Percentiles rank a stretch among this genome's conserved stretches.
Evolutionary conservation across 1,140 invertebrate species (phyloP).

Genomic region (Colletes latitarsis): DNA sequence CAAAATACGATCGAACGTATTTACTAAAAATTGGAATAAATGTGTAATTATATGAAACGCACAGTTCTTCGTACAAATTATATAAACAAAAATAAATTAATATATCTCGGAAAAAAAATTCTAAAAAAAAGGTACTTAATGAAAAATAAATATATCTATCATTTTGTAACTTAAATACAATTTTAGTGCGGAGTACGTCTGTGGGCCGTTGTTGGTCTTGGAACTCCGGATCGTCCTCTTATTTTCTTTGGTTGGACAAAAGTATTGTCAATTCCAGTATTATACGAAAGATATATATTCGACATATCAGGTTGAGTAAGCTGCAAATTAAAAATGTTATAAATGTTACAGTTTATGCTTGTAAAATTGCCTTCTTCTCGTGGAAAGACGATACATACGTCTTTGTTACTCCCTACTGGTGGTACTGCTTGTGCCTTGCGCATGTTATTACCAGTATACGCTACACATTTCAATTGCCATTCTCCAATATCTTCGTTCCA

Average conservation of each 20-base stretch:
- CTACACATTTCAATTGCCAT: slow-evolving; percentile 98
- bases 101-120: slow-evolving; percentile 22
- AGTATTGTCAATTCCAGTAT: slow-evolving; percentile 70
- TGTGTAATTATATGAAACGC: slow-evolving; percentile 19
- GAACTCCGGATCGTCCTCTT: slow-evolving; percentile 75
- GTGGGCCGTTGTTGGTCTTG: slow-evolving; percentile 77
- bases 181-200: slow-evolving; percentile 72
- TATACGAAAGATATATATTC: slow-evolving; percentile 79
- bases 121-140: slow-evolving; percentile 49
- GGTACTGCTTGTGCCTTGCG: slow-evolving; percentile 83
- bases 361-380: no score
- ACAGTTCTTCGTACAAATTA: background rate
- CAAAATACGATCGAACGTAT: background rate
- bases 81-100: slow-evolving; percentile 43
- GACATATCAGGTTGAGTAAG: slow-evolving; percentile 77
- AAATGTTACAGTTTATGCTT: slow-evolving; percentile 3
- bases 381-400: slow-evolving; percentile 72
- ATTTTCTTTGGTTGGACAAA: slow-evolving; percentile 73
- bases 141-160: slow-evolving; percentile 51
- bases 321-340: slow-evolving; percentile 58
- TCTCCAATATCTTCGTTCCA: slow-evolving; percentile 99
- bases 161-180: slow-evolving; percentile 25
- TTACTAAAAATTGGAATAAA: slow-evolving; percentile 9
- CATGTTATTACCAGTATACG: slow-evolving; percentile 99
- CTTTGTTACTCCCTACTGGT: slow-evolving; percentile 70